phyloP scores from a whole-genome alignment of 2,888 invertebrate genomes.

The Syrphus vitripennis region DNA sequence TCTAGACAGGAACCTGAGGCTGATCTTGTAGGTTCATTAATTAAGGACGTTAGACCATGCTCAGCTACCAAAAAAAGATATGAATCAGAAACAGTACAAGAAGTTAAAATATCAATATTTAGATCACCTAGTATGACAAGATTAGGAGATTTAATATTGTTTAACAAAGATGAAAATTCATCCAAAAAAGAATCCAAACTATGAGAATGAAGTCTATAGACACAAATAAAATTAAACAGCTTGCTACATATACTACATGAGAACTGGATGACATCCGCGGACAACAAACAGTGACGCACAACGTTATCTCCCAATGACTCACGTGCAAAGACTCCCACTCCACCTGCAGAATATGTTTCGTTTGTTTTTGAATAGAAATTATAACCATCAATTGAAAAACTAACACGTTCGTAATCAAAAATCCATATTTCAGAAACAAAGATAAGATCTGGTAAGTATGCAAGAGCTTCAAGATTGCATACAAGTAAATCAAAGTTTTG shows the following conservation, averaged over 20 bases:
- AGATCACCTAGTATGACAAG: no score
- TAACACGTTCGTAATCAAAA: no score
- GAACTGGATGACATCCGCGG: slow-evolving; percentile 8
- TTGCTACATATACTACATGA: background rate
- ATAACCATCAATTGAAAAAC: no score
- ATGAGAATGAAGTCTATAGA: background rate
- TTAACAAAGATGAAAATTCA: background rate
- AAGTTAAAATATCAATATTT: no score
- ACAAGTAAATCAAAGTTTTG: no score
- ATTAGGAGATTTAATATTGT: background rate
- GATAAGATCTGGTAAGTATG: no score
- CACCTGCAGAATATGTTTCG: no score
- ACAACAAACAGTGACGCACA: background rate
- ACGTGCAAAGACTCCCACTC: background rate
- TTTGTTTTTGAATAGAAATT: no score
- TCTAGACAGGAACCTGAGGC: slow-evolving; percentile 10
- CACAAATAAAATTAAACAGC: no score
- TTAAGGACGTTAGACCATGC: background rate
- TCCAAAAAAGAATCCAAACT: background rate
- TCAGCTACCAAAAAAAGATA: background rate
- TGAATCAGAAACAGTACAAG: no score
- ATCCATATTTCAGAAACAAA: no score
- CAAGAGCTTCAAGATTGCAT: no score
- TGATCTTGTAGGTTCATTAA: background rate
- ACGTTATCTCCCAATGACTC: slow-evolving; percentile 17